Conservation (phyloP, 2,113 vertebrate species). For the Fukomys damarensis region DNA sequence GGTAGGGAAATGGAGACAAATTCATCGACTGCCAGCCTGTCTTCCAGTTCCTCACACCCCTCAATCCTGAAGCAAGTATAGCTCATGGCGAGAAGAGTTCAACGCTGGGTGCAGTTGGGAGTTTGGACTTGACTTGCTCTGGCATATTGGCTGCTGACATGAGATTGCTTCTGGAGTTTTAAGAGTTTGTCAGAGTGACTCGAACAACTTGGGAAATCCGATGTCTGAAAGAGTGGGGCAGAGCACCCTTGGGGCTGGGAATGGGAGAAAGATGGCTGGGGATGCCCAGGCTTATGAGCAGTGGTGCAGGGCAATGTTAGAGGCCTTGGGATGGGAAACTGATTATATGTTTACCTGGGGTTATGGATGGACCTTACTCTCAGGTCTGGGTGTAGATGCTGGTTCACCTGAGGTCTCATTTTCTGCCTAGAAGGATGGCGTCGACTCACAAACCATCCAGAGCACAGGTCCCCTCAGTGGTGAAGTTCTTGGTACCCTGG, state of each 20-base stretch:
- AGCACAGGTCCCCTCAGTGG: fast-evolving
- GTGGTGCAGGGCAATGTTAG: fast-evolving
- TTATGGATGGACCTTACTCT: neutral
- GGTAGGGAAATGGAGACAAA: neutral
- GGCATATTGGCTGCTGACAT: neutral
- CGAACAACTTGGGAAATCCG: neutral
- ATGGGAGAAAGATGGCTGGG: neutral
- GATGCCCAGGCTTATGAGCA: neutral
- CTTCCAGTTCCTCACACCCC: neutral
- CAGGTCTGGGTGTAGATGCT: neutral
- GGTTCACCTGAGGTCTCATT: neutral
- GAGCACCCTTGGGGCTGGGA: neutral
- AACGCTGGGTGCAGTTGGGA: neutral
- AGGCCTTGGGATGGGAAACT: neutral
- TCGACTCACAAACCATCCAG: too few species aligned
- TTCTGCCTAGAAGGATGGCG: neutral
- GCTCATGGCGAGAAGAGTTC: neutral
- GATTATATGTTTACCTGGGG: neutral
- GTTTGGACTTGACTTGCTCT: neutral
- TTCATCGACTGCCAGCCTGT: fast-evolving
- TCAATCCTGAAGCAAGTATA: neutral
- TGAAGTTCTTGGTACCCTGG: neutral
- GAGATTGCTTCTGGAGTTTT: neutral
- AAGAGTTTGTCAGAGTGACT: neutral
- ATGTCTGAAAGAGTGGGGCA: neutral